A percentile compares a stretch with the other conserved stretches of the same genome.
Conservation (phyloP, 2,888 invertebrate species). For the Ctena decussata region DNA sequence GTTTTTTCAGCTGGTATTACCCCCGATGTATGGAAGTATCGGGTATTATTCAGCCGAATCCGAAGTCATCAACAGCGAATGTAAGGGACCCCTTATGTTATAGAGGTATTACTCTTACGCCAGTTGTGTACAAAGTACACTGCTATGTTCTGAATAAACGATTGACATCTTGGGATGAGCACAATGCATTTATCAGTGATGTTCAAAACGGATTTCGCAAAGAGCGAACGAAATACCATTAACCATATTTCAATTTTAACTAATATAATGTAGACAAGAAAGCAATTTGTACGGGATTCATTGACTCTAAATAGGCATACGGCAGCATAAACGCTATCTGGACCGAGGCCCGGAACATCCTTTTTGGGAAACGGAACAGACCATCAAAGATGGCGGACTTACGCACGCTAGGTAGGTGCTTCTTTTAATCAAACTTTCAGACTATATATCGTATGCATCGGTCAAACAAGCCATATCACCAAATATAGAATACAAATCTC, state of each 20-base stretch:
- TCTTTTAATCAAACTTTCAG: too few relatives aligned
- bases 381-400: too few relatives aligned
- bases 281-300: background rate
- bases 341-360: too few relatives aligned
- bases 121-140: too few relatives aligned
- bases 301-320: conserved; percentile 1
- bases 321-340: too few relatives aligned
- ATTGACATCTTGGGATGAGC: background rate
- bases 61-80: background rate
- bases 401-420: too few relatives aligned
- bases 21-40: background rate
- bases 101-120: background rate
- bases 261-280: background rate
- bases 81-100: background rate
- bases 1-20: background rate
- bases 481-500: too few relatives aligned
- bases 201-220: conserved; percentile 1
- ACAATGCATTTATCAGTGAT: background rate
- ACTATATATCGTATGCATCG: too few relatives aligned
- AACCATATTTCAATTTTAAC: background rate
- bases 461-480: too few relatives aligned
- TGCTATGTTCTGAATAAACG: background rate
- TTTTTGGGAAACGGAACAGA: too few relatives aligned
- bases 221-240: background rate
- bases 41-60: background rate